Percentiles rank a stretch among this genome's conserved stretches.
Evolutionary conservation across 2,797 vertebrate genomes (phyloP).

Genomic region (Mormyrus proboscirostris): DNA sequence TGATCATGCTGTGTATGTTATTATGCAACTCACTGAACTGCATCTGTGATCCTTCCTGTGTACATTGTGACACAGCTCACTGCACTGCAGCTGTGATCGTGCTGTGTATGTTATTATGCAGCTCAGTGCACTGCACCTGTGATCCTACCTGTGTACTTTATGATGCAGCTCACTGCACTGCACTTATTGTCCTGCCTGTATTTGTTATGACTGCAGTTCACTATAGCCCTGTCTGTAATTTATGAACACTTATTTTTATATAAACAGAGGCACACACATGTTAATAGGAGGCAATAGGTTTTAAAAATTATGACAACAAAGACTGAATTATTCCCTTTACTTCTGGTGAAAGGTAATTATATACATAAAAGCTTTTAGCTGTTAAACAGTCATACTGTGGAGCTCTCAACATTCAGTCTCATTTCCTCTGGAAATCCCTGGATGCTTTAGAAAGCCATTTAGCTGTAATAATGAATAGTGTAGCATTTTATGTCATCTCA

Average conservation of each 20-base stretch:
- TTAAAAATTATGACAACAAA: neutral
- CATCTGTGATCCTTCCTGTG: neutral
- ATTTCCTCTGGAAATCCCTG: neutral
- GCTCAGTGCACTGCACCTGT: neutral
- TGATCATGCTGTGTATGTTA: neutral
- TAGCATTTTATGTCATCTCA: constrained; percentile 7
- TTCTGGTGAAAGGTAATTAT: neutral
- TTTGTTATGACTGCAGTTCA: neutral
- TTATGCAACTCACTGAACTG: neutral
- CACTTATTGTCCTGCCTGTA: neutral
- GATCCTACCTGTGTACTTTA: neutral
- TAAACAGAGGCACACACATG: neutral
- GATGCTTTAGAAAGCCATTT: constrained; percentile 10
- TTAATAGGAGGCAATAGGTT: constrained; percentile 3
- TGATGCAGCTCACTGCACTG: neutral
- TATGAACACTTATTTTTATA: neutral
- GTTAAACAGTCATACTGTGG: neutral
- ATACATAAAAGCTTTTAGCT: constrained; percentile 11
- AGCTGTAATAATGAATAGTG: constrained; percentile 14
- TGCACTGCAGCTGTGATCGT: neutral
- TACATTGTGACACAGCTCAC: neutral
- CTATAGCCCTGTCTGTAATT: neutral
- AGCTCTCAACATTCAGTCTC: constrained; percentile 4
- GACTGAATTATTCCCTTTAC: neutral
- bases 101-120: neutral